Evolutionary conservation across 2,797 vertebrate genomes (phyloP).

Genomic region (Pangasius krempfi): DNA sequence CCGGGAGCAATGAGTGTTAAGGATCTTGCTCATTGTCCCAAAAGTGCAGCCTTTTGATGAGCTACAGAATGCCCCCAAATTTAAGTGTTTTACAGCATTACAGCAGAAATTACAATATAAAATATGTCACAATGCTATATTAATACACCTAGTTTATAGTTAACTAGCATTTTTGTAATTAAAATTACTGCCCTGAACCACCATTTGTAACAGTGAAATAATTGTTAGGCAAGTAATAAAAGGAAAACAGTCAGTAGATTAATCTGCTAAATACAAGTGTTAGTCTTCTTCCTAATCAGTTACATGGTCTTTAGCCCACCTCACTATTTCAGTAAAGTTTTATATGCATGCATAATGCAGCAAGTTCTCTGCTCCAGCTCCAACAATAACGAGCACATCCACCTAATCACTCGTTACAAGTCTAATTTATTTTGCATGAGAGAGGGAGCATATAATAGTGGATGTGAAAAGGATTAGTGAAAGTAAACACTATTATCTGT

Average conservation of each 20-base stretch:
- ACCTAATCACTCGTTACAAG: background rate
- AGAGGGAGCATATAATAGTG: slow-evolving; percentile 1
- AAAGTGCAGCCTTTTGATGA: background rate
- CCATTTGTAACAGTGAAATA: background rate
- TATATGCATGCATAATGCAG: background rate
- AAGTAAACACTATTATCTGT: slow-evolving; percentile 37
- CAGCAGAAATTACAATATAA: background rate
- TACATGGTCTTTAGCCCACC: background rate
- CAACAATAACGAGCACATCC: background rate
- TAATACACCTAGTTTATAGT: background rate
- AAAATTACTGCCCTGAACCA: background rate
- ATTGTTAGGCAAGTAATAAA: background rate
- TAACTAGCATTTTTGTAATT: background rate
- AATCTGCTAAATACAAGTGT: background rate
- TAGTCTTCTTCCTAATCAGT: background rate
- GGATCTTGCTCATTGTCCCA: background rate
- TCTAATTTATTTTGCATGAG: slow-evolving; percentile 11
- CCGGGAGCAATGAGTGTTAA: background rate
- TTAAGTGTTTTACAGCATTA: background rate
- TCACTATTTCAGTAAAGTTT: background rate
- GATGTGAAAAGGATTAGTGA: slow-evolving; percentile 26
- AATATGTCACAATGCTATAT: background rate
- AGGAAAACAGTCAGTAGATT: background rate
- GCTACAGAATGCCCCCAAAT: background rate
- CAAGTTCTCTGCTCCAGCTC: background rate